Conservation (phyloP, 1,140 invertebrate species). For the Homalodisca vitripennis region DNA sequence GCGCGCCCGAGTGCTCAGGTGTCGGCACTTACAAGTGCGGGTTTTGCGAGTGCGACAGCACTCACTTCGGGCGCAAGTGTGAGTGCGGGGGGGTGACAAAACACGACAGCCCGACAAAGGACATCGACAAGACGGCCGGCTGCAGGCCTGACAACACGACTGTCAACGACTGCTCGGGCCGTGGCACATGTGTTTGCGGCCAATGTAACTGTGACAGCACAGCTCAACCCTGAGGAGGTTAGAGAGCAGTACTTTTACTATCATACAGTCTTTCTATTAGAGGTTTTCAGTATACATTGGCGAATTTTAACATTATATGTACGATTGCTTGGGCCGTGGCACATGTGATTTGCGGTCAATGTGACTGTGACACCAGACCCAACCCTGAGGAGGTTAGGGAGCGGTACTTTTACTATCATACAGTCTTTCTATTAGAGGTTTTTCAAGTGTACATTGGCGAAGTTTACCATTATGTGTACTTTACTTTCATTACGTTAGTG, state of each 20-base stretch:
- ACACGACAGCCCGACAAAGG: constrained; percentile 48
- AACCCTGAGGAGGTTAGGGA: constrained; percentile 56
- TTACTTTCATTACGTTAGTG: no score
- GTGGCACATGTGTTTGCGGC: constrained; percentile 79
- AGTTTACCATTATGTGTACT: no score
- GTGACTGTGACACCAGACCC: constrained; percentile 65
- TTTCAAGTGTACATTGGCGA: no score
- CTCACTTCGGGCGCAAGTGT: constrained; percentile 79
- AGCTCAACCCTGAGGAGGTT: constrained; percentile 55
- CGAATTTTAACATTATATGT: no score
- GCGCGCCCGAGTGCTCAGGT: constrained; percentile 61
- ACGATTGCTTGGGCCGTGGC: constrained; percentile 74
- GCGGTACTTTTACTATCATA: no score
- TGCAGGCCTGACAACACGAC: constrained; percentile 75
- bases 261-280: no score
- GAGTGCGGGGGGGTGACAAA: constrained; percentile 73
- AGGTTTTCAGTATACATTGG: no score
- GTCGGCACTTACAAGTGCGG: constrained; percentile 80
- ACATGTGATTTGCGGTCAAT: constrained; percentile 79
- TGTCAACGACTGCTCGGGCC: constrained; percentile 67
- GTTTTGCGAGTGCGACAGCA: constrained; percentile 78
- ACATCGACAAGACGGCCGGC: constrained; percentile 52
- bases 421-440: no score
- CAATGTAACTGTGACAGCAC: constrained; percentile 70
- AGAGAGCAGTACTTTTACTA: no score